phyloP scores from a whole-genome alignment of 1,140 invertebrate species.

The Zophobas morio region DNA sequence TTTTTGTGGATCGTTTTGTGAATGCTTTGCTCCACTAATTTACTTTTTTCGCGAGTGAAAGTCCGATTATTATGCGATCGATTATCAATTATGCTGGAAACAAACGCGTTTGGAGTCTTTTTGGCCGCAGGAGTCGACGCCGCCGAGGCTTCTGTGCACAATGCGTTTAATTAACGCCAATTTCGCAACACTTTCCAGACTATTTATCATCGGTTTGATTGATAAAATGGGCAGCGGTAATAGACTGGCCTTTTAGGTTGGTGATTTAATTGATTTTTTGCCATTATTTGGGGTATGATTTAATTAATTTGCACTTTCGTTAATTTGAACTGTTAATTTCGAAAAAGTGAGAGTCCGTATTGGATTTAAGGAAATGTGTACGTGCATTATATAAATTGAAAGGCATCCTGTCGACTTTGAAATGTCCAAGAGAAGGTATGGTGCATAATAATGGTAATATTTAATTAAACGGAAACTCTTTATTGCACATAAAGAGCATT shows the following conservation, averaged over 20 bases:
- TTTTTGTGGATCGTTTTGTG: constrained; percentile 1
- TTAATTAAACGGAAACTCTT: too few species aligned
- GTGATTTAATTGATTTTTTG: constrained; percentile 4
- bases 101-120: background rate
- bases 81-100: constrained; percentile 9
- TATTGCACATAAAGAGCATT: too few species aligned
- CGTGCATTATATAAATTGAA: background rate
- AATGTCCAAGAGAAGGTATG: too few species aligned
- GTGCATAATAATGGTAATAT: too few species aligned
- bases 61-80: constrained; percentile 25
- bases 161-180: constrained; percentile 13
- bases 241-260: background rate
- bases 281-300: background rate
- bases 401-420: background rate
- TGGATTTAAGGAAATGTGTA: background rate
- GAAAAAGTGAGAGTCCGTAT: constrained; percentile 2
- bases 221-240: constrained; percentile 3
- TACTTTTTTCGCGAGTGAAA: constrained; percentile 30
- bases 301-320: background rate
- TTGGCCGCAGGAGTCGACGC: background rate
- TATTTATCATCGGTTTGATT: constrained; percentile 33
- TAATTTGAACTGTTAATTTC: background rate
- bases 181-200: constrained; percentile 26
- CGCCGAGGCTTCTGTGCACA: constrained; percentile 8
- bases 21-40: constrained; percentile 21